Conservation (phyloP, 2,797 vertebrate genomes). For the Platalea minor region DNA sequence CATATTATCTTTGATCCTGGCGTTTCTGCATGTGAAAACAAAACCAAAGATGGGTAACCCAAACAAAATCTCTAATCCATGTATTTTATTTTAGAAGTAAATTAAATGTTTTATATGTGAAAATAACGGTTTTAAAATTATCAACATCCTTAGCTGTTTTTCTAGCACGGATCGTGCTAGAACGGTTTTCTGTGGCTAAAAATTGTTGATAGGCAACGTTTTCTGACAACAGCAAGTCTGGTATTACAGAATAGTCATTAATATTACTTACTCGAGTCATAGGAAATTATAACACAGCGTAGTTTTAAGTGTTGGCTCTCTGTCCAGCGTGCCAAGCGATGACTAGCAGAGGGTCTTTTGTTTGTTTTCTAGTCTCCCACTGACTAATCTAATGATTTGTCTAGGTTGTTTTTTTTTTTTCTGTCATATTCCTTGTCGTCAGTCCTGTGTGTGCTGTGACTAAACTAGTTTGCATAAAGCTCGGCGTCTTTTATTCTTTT, state of each 20-base stretch:
- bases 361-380: conserved; percentile 44
- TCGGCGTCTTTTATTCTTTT: background rate
- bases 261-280: background rate
- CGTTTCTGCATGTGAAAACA: background rate
- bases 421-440: background rate
- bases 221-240: background rate
- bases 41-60: background rate
- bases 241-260: background rate
- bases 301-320: background rate
- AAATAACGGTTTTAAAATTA: background rate
- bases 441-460: background rate
- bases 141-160: background rate
- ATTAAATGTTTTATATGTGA: background rate
- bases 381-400: conserved; percentile 45
- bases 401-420: background rate
- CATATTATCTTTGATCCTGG: background rate
- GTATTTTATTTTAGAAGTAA: background rate
- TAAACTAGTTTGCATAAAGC: conserved; percentile 18
- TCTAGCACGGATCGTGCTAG: background rate
- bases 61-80: background rate
- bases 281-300: background rate
- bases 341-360: conserved; percentile 19
- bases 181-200: background rate
- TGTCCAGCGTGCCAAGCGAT: background rate
- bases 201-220: background rate